Evolutionary conservation across 2,888 invertebrate species (phyloP), one percentile per base, ranked within the genome.

Genomic region (Sinopyrophorus schimmeli): DNA sequence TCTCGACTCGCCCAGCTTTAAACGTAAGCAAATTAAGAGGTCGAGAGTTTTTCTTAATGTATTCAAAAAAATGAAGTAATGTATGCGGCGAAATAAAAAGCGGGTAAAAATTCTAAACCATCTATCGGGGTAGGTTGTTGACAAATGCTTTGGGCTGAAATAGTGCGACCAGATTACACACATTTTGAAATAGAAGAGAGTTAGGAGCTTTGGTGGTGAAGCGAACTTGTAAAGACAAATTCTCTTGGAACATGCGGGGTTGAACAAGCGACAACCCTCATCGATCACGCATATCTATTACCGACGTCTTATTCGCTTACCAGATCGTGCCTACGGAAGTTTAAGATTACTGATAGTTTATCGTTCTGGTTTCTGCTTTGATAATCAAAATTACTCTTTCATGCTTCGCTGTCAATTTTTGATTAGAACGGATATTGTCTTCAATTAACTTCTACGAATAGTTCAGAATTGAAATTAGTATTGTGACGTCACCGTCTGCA

Each of bases 171-270:
- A 27, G 40, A 47, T 47, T 47, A 34, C 40, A 38, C 28, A 47
- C 21, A 27, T 20, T 47, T 26, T 30, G 39, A 47, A 31, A 47
- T 40, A 34, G 32, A 39, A 40, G 31, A 39, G 39, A 38, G 39
- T 35, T 47, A 20, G 34, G 34, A 34, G n/a, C n/a, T n/a, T 23
- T 34, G 32, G 30, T 21, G 39, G 38, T 16, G 40, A 34, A 26
- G 47, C 37, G 16, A 47, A 47, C 47, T 39, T 47, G 40, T 40
- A 47, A 42, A 42, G 40, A 40, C 47, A 47, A 40, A 47, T 47
- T 40, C 30, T 27, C 40, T n/a, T 40, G 34, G 32, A 47, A 47
- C 39, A 40, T 27, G 40, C 30, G 34, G 39, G 40, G 24, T 30
- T 34, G 40, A 47, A 47, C 39, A 40, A 40, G 27, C 34, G 47